Percentiles rank a stretch among this genome's conserved stretches.
These are phyloP conservation scores for Podiceps cristatus DNA, from an alignment of 2,113 vertebrate species.

Conservation along the genomic window DNA sequence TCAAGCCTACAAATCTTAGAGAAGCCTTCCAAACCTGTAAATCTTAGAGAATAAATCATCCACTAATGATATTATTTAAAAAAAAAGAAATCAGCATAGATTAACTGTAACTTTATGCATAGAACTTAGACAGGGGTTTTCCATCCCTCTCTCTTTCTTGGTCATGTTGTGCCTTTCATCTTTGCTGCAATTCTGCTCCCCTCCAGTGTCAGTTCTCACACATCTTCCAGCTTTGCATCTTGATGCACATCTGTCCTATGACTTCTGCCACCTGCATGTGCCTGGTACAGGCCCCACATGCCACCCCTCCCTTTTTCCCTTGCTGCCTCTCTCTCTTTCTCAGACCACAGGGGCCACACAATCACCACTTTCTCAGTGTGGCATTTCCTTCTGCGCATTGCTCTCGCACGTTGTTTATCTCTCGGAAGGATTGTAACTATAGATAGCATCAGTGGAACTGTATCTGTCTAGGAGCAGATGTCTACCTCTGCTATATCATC, in stretches of 20 bases:
- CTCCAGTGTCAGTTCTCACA: slow-evolving; percentile 29
- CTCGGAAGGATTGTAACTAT: slow-evolving; percentile 75
- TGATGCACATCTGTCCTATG: neutral
- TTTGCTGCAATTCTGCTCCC: slow-evolving; percentile 30
- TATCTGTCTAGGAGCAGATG: slow-evolving; percentile 88
- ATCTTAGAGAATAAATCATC: neutral
- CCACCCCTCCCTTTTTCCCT: slow-evolving; percentile 24
- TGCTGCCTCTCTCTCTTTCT: slow-evolving; percentile 51
- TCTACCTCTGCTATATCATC: slow-evolving; percentile 78
- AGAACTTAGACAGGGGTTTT: neutral
- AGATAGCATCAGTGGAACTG: slow-evolving; percentile 84
- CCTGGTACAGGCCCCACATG: neutral
- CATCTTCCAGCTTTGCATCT: slow-evolving; percentile 9
- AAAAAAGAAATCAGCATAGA: neutral
- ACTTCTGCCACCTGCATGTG: slow-evolving; percentile 46
- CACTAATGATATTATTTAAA: neutral
- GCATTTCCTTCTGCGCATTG: slow-evolving; percentile 77
- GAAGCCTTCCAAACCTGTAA: neutral
- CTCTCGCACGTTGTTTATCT: slow-evolving; percentile 81
- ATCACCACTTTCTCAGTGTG: slow-evolving; percentile 79
- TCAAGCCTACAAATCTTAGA: neutral
- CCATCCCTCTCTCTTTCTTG: neutral
- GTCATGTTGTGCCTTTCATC: slow-evolving; percentile 1
- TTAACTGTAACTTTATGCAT: neutral
- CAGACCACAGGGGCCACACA: slow-evolving; percentile 81